Percentiles rank a stretch among this genome's conserved stretches.
These are phyloP conservation scores for Eutrigla gurnardus DNA, from an alignment of 2,797 vertebrate genomes.

Conservation along the genomic window DNA sequence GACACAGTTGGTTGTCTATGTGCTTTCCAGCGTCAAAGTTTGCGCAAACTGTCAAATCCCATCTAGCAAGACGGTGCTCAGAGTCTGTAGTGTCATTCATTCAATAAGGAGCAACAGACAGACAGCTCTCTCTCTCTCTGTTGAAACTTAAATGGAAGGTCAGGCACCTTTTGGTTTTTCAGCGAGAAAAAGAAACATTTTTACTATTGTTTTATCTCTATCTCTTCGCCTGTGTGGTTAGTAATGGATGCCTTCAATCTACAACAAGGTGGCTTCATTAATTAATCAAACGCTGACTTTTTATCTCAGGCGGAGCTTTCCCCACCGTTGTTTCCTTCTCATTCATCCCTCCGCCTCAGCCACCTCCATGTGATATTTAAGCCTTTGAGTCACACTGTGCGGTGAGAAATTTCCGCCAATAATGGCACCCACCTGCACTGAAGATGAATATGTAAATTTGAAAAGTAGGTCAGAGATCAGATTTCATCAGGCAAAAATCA, in stretches of 20 bases:
- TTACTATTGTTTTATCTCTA: constrained; percentile 43
- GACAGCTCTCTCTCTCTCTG: constrained; percentile 25
- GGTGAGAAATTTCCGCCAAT: constrained; percentile 72
- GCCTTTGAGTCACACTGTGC: constrained; percentile 77
- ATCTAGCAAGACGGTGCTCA: constrained; percentile 43
- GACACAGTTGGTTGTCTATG: constrained; percentile 43
- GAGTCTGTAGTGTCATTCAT: constrained; percentile 49
- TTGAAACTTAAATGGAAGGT: constrained; percentile 54
- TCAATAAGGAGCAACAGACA: constrained; percentile 32
- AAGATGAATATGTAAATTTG: constrained; percentile 81
- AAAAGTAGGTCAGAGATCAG: constrained; percentile 80
- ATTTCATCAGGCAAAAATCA: constrained; percentile 77
- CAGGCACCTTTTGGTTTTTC: constrained; percentile 50
- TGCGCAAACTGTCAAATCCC: constrained; percentile 62
- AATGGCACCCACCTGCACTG: constrained; percentile 73
- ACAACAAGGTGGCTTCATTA: constrained; percentile 62
- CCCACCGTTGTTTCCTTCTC: constrained; percentile 53
- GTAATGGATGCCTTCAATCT: constrained; percentile 52
- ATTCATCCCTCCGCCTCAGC: constrained; percentile 61
- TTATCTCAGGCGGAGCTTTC: constrained; percentile 69
- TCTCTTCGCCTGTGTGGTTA: too few relatives aligned
- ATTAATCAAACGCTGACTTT: constrained; percentile 72
- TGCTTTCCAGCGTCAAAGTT: constrained; percentile 48
- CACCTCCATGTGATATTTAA: constrained; percentile 72
- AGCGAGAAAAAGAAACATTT: constrained; percentile 34